Evolutionary conservation across 2,797 vertebrate genomes (phyloP), one percentile per base, ranked within the genome.

Genomic region (Anguilla megastoma): DNA sequence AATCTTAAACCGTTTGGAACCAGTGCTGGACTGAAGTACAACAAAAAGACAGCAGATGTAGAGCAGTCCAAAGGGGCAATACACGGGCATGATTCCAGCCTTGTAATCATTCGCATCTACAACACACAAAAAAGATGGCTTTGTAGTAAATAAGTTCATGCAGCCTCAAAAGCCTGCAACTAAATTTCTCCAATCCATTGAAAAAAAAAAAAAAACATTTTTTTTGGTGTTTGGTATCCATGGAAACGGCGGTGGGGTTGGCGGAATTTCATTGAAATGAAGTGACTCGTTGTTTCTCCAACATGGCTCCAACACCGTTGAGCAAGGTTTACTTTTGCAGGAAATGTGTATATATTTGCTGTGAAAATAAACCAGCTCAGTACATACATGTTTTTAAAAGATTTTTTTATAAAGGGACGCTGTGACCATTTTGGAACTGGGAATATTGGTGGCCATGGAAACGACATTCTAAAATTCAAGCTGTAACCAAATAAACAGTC

Each of bases 201-300:
- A 50, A 52, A 50, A 52, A 45, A 45, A 45, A 21, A 14, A 16
- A 12, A 80, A 36, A 14, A 45, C 69, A 89, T 90, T 88, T 89
- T 41, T 48, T 74, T 66, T 54, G 6, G 33, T 92, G 88, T 92
- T 92, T 89, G 89, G 91, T 92, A 89, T 86, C 90, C 86, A 90
- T 92, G 85, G 91, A 56, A 82, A 91, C 82, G 71, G 45, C 50
- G 45, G 30, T 76, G 84, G 36, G 56, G 85, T 71, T 89, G 60
- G 56, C 45, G 79, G 84, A 85, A 85, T 58, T 85, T 16, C 50
- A 45, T 76, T 88, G 86, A 85, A 76, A 87, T 80, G 56, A 83
- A 84, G 88, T 56, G 86, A 87, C 86, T 88, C 79, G 71, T 84
- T 56, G 80, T 89, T 76, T 90, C 84, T 48, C 87, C 88, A 87